phyloP scores from a whole-genome alignment of 2,113 vertebrate genomes.

The Amblyornis subalaris region DNA sequence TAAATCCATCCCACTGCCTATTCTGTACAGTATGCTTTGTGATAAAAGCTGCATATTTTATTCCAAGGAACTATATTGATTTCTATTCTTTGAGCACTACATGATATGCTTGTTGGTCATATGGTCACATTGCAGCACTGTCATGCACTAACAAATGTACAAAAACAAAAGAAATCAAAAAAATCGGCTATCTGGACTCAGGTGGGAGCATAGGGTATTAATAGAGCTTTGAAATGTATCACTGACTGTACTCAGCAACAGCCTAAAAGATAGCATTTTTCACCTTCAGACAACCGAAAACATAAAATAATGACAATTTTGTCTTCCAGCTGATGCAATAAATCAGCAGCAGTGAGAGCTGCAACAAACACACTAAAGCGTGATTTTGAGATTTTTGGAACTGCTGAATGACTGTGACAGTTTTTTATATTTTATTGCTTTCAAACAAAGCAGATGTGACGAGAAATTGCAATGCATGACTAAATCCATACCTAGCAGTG shows the following conservation, averaged over 20 bases:
- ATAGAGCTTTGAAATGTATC: not conserved
- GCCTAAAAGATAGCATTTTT: not conserved
- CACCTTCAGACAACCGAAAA: not conserved
- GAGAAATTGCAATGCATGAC: not conserved
- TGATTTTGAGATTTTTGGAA: not conserved
- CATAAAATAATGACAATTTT: not conserved
- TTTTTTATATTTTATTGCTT: not conserved
- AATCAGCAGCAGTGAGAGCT: not conserved
- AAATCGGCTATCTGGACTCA: not conserved
- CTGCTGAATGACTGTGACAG: not conserved
- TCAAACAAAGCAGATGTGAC: not conserved
- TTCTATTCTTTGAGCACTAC: not conserved
- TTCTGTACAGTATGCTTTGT: accelerated
- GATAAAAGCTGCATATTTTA: not conserved
- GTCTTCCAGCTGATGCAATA: not conserved
- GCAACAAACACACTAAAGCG: not conserved
- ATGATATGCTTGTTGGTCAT: not conserved
- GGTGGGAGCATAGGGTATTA: not conserved
- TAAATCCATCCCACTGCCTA: not conserved
- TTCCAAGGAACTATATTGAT: not conserved
- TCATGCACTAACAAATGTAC: not conserved
- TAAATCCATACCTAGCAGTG: not conserved
- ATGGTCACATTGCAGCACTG: not conserved
- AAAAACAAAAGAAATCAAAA: not conserved
- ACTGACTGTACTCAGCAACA: not conserved